phyloP scores from a whole-genome alignment of 1,140 invertebrate genomes.

The Eulimnadia texana region DNA sequence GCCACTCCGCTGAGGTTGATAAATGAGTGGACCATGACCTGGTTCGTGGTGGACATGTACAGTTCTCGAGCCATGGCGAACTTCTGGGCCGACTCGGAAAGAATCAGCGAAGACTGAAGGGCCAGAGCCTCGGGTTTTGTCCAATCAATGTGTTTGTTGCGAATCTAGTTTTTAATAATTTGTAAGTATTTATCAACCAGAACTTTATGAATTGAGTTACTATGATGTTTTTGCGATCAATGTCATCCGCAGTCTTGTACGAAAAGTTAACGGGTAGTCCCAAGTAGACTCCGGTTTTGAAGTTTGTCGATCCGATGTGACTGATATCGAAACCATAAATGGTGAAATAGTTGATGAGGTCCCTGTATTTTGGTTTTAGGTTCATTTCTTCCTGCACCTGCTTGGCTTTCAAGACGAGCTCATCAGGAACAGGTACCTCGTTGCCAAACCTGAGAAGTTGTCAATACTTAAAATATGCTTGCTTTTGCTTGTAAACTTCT shows the following conservation, averaged over 20 bases:
- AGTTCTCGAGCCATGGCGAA: constrained; percentile 62
- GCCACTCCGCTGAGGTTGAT: constrained; percentile 33
- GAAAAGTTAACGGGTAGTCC: constrained; percentile 47
- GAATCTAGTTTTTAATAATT: constrained; percentile 20
- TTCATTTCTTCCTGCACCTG: constrained; percentile 37
- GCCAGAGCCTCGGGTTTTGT: constrained; percentile 38
- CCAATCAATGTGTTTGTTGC: constrained; percentile 41
- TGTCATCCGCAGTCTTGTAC: constrained; percentile 31
- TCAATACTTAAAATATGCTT: no score
- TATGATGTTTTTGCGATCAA: constrained; percentile 36
- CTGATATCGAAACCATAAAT: constrained; percentile 46
- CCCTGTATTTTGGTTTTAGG: constrained; percentile 27
- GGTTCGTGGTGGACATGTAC: constrained; percentile 37
- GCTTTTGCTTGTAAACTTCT: no score
- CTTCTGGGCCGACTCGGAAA: constrained; percentile 55
- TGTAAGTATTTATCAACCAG: background rate
- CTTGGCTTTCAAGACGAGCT: constrained; percentile 29
- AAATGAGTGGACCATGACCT: constrained; percentile 36
- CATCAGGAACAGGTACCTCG: constrained; percentile 27
- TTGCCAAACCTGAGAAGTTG: constrained; percentile 35
- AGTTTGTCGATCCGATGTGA: constrained; percentile 32
- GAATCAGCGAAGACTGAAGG: constrained; percentile 44
- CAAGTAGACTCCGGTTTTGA: constrained; percentile 37
- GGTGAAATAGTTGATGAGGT: constrained; percentile 38
- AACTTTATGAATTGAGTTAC: constrained; percentile 24